Conservation (phyloP, 2,888 invertebrate genomes). For the Watsonalla cultraria region DNA sequence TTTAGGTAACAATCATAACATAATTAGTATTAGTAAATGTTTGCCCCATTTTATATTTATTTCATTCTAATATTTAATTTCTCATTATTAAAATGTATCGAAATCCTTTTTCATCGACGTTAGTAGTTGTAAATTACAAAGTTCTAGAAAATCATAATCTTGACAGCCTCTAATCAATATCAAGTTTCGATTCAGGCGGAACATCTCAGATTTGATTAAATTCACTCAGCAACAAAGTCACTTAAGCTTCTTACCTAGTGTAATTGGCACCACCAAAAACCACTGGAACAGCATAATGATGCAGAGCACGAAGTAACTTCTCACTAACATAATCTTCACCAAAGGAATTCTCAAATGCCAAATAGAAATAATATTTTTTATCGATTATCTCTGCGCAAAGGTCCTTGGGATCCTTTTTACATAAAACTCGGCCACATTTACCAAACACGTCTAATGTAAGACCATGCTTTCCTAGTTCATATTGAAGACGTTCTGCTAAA, state of each 20-base stretch:
- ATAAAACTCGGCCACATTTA: constrained; percentile 27
- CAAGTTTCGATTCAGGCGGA: no score
- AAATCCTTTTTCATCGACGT: no score
- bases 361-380: constrained; percentile 46
- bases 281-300: constrained; percentile 79
- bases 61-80: no score
- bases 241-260: constrained; percentile 15
- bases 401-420: constrained; percentile 21
- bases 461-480: constrained; percentile 23
- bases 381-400: constrained; percentile 29
- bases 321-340: constrained; percentile 11
- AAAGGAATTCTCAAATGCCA: constrained; percentile 47
- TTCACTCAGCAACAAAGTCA: no score
- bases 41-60: no score
- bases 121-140: no score
- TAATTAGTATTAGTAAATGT: no score
- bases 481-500: constrained; percentile 19
- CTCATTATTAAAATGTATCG: no score
- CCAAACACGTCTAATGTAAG: constrained; percentile 41
- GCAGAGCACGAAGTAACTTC: constrained; percentile 52
- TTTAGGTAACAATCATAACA: no score
- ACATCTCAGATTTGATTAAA: no score
- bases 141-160: no score
- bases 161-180: no score
- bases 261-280: constrained; percentile 79